These are phyloP conservation scores for Anolis apletophallus DNA, from an alignment of 2,797 vertebrate genomes.

Conservation along the genomic window DNA sequence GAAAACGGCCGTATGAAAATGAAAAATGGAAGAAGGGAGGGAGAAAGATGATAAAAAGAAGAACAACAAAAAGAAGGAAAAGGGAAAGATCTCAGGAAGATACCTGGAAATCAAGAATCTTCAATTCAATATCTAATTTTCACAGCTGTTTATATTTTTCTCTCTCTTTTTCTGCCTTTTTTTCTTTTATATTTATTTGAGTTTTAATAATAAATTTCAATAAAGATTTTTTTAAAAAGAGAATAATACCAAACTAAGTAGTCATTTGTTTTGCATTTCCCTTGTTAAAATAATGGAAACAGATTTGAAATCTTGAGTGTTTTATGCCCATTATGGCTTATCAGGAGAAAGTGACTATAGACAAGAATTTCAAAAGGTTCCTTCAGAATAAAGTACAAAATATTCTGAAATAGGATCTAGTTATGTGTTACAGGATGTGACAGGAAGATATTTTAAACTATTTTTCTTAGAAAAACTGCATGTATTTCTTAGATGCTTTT, in stretches of 20 bases:
- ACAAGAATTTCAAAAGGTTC: neutral
- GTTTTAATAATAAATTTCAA: too few species aligned
- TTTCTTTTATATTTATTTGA: too few species aligned
- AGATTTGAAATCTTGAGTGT: neutral
- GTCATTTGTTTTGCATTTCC: neutral
- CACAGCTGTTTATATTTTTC: too few species aligned
- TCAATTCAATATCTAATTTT: too few species aligned
- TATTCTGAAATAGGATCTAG: neutral
- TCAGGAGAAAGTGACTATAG: neutral
- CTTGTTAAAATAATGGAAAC: neutral
- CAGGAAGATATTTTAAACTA: neutral
- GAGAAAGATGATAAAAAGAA: too few species aligned
- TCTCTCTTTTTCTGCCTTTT: too few species aligned
- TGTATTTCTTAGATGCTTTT: neutral
- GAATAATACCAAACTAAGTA: too few species aligned
- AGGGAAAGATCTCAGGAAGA: too few species aligned
- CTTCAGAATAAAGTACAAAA: neutral
- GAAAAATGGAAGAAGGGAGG: too few species aligned
- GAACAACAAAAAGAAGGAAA: too few species aligned
- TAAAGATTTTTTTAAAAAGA: neutral
- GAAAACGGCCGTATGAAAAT: too few species aligned
- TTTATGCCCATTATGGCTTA: neutral
- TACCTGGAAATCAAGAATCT: too few species aligned
- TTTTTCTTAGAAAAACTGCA: neutral
- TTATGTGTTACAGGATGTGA: neutral